These are phyloP conservation scores for Chelonus formosanus DNA, from an alignment of 2,888 invertebrate species.

Conservation along the genomic window DNA sequence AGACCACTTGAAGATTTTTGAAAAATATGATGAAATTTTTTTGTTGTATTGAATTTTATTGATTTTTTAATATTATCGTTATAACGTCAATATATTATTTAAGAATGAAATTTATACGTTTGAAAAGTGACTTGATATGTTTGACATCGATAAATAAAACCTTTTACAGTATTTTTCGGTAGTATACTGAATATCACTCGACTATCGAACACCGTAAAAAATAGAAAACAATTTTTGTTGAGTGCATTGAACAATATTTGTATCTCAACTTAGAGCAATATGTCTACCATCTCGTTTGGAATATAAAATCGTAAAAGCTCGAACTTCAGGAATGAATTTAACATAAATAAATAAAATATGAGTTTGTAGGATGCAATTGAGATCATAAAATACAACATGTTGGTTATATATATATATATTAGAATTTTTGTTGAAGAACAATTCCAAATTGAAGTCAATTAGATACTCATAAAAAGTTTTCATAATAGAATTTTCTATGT, in stretches of 20 bases:
- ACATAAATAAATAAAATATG: slow-evolving; percentile 61
- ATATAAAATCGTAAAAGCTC: slow-evolving; percentile 56
- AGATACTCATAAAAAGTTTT: slow-evolving; percentile 35
- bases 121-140: too few relatives aligned
- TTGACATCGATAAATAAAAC: too few relatives aligned
- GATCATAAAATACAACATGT: not conserved
- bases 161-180: too few relatives aligned
- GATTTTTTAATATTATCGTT: too few relatives aligned
- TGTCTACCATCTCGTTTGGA: slow-evolving; percentile 38
- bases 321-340: slow-evolving; percentile 52
- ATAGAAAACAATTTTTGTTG: not conserved
- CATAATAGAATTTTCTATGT: not conserved
- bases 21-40: not conserved
- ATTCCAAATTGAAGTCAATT: slow-evolving; percentile 34
- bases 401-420: not conserved
- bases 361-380: slow-evolving; percentile 29
- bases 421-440: not conserved
- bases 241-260: slow-evolving; percentile 14
- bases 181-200: not conserved
- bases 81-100: too few relatives aligned
- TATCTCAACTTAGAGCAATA: slow-evolving; percentile 40
- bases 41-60: too few relatives aligned
- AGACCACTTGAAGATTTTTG: not conserved
- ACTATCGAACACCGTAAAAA: not conserved
- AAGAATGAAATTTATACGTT: too few relatives aligned